Percentiles rank a stretch among this genome's conserved stretches.
These are phyloP conservation scores for Falco berigora DNA, from an alignment of 2,797 vertebrate species.

Conservation along the genomic window DNA sequence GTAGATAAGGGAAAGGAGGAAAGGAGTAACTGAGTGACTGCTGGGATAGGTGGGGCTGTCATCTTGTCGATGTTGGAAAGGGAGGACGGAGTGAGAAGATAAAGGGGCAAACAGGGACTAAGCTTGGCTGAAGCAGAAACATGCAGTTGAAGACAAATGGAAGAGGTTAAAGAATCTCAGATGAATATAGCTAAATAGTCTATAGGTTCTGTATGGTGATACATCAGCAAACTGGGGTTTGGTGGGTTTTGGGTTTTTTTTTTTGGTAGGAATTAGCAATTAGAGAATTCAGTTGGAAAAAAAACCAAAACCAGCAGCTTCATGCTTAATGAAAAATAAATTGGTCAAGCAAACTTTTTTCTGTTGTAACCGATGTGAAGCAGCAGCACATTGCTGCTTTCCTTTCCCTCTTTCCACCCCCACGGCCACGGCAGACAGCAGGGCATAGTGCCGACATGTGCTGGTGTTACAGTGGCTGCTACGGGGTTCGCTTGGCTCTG, in stretches of 20 bases:
- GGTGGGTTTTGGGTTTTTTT: too few relatives aligned
- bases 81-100: background rate
- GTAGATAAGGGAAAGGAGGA: background rate
- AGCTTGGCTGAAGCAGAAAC: background rate
- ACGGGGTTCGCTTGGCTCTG: background rate
- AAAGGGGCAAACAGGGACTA: background rate
- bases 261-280: background rate
- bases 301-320: background rate
- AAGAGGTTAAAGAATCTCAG: background rate
- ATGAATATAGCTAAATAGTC: too few relatives aligned
- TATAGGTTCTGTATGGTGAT: background rate
- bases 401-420: background rate
- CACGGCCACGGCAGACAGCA: background rate
- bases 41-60: background rate
- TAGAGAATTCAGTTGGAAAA: background rate
- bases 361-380: background rate
- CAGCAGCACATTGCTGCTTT: background rate
- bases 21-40: background rate
- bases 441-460: background rate
- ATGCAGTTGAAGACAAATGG: background rate
- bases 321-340: background rate
- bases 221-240: background rate
- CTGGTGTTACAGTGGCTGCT: background rate
- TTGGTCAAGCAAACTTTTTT: background rate
- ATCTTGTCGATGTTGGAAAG: background rate